Base-by-base conservation (phyloP, 2,888 invertebrate species). In the Esperia sulphurella region DNA sequence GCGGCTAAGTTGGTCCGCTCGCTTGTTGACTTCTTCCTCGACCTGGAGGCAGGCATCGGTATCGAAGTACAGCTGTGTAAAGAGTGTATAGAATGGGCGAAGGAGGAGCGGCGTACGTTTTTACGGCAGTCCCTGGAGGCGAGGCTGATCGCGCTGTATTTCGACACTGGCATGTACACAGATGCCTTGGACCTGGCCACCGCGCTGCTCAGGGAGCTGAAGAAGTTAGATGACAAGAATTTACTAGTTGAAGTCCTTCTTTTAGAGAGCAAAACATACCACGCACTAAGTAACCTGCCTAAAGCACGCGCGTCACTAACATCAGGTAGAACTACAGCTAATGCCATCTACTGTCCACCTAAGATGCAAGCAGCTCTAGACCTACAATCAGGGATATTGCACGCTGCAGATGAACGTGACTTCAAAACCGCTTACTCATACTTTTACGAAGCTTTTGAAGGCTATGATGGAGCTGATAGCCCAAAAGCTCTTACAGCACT, bases 361-460 rank as follows among this genome's bases (percentile, higher is more conserved):
- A 97, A 98, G 90, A 95, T 99, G 92, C 99, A 99, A 88, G 98
- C 98, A 8, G 96, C 98, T 8, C 91, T 99, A 37, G 99, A 99
- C 85, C 91, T 98, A 59, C 98, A 99, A 78, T 98, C 99, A 5
- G 98, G 98, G 63, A 98, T 99, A 61, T 90, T 99, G 49, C 99
- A 99, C 87, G 99, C 99, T 8, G 99, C 99, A n/a, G 99, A 99
- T 78, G 99, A 99, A 83, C 95, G 97, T 65, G 99, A 99, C 78
- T 99, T 99, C 83, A 99, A 99, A 92, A 99, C 99, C 50, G 99
- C 98, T 41, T 99, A 98, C 88, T 99, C 99, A 48, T 99, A 99
- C 79, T 99, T 99, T 79, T 99, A 99, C 82, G 99, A 99, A 91
- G 98, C 98, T 10, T 99, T 99, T 83, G 99, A 99, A 90, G 98